Evolutionary conservation across 1,140 invertebrate species (phyloP).

Genomic region (Bombus turneri): DNA sequence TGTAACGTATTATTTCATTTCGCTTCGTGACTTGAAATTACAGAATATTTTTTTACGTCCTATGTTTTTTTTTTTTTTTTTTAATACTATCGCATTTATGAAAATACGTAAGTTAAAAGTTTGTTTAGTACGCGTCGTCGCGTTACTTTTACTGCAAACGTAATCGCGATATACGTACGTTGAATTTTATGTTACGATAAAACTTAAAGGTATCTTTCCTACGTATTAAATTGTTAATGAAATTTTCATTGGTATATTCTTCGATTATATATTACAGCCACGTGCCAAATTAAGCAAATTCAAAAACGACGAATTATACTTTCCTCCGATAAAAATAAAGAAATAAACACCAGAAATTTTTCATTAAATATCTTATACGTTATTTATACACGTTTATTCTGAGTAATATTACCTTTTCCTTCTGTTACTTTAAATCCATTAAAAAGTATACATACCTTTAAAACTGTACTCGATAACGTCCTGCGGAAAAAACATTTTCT

Average conservation of each 20-base stretch:
- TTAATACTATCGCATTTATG: too few relatives aligned
- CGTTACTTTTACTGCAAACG: too few relatives aligned
- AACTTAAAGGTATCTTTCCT: too few relatives aligned
- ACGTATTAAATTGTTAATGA: neutral
- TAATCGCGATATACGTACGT: too few relatives aligned
- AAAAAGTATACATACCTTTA: neutral
- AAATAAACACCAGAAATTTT: neutral
- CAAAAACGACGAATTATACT: neutral
- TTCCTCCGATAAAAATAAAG: neutral
- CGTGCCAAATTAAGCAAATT: conserved; percentile 2
- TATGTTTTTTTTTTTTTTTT: too few relatives aligned
- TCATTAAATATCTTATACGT: neutral
- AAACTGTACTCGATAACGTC: neutral
- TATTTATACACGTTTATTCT: neutral
- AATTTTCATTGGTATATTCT: neutral
- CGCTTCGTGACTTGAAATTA: too few relatives aligned
- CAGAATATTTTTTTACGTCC: neutral
- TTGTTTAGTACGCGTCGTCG: too few relatives aligned
- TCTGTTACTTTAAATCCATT: too few relatives aligned
- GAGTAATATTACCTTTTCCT: too few relatives aligned
- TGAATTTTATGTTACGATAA: too few relatives aligned
- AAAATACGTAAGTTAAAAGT: too few relatives aligned
- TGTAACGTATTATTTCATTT: too few relatives aligned
- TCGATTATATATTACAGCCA: neutral
- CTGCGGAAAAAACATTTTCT: neutral